phyloP scores from a whole-genome alignment of 2,797 vertebrate species.

The Cirrhinus molitorella region DNA sequence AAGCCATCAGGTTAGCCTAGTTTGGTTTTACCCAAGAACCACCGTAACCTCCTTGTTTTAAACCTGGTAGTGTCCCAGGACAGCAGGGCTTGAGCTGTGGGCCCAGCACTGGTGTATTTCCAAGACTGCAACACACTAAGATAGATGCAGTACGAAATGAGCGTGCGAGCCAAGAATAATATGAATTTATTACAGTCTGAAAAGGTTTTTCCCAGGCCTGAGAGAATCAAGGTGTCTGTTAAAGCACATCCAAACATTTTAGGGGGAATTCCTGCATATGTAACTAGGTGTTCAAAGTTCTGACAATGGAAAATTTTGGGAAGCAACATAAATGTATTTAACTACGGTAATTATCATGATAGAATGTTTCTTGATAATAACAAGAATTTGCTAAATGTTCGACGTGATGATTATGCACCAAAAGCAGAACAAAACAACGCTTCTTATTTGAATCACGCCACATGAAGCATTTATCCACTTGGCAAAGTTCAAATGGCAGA shows the following conservation, averaged over 20 bases:
- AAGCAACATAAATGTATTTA: background rate
- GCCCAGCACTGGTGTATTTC: constrained; percentile 26
- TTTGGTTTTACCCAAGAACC: constrained; percentile 42
- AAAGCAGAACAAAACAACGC: no score
- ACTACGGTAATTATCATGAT: no score
- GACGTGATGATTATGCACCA: no score
- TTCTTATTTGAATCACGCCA: no score
- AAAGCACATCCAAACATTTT: constrained; percentile 17
- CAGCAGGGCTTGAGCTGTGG: constrained; percentile 23
- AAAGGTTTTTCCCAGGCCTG: constrained; percentile 32
- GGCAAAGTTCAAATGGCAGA: no score
- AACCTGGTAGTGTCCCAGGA: constrained; percentile 23
- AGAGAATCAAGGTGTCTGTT: constrained; percentile 35
- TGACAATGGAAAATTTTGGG: background rate
- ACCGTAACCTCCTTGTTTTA: constrained; percentile 15
- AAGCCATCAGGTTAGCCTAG: constrained; percentile 43
- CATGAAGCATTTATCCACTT: no score
- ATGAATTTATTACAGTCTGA: constrained; percentile 33
- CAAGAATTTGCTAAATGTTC: no score
- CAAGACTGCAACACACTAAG: constrained; percentile 27
- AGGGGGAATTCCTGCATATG: constrained; percentile 14
- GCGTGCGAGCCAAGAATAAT: constrained; percentile 22
- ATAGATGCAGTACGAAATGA: constrained; percentile 23
- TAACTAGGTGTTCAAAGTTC: background rate
- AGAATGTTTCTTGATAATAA: no score